These are phyloP conservation scores for Brachyopa scutellaris DNA, from an alignment of 2,888 invertebrate genomes.

Conservation along the genomic window DNA sequence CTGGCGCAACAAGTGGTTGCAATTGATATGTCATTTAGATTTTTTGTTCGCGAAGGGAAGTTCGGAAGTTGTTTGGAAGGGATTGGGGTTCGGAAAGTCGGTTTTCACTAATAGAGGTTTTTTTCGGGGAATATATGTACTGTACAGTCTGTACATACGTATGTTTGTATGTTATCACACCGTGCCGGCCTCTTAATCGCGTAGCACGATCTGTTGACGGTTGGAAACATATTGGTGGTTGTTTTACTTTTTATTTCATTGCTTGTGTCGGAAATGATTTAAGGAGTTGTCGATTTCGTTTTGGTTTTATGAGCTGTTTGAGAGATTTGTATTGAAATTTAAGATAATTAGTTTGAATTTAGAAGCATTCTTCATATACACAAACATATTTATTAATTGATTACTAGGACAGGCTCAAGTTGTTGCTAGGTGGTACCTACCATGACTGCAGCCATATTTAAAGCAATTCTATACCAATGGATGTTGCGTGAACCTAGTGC, in stretches of 20 bases:
- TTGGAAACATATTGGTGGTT: conserved; percentile 23
- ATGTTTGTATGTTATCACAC: too few species aligned
- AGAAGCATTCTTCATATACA: too few species aligned
- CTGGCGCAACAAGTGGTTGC: conserved; percentile 65
- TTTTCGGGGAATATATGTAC: conserved; percentile 6
- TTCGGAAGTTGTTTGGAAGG: not conserved
- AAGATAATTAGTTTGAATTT: too few species aligned
- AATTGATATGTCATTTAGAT: conserved; percentile 72
- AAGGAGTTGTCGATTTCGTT: conserved; percentile 3
- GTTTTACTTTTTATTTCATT: conserved; percentile 45
- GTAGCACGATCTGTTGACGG: conserved; percentile 48
- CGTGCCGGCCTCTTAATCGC: conserved; percentile 43
- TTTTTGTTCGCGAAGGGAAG: conserved; percentile 51
- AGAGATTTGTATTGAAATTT: not conserved
- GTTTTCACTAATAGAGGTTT: conserved; percentile 21
- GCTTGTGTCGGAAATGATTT: conserved; percentile 1
- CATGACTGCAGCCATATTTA: too few species aligned
- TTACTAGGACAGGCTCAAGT: too few species aligned
- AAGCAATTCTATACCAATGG: too few species aligned
- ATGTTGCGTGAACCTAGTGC: too few species aligned
- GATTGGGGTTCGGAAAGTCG: conserved; percentile 31
- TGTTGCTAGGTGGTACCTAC: too few species aligned
- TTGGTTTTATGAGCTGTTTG: not conserved
- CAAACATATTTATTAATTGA: too few species aligned
- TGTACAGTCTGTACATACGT: too few species aligned